Evolutionary conservation across 2,888 invertebrate species (phyloP), one percentile per base, ranked within the genome.

Genomic region (Synergus japonicus): DNA sequence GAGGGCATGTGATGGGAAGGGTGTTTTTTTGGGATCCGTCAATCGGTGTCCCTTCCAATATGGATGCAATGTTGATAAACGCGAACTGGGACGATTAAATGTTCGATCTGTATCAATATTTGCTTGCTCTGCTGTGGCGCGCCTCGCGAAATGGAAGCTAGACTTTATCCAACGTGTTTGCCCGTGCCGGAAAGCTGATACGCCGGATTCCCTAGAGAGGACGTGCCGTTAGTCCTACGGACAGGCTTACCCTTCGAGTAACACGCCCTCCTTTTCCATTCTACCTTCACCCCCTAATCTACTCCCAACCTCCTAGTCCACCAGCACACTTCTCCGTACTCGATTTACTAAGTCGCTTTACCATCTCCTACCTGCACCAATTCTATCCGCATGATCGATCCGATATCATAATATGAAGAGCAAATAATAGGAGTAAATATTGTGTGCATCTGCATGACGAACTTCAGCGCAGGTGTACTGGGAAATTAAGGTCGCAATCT

Each of bases 61-160:
- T 85, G 87, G 85, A 87, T 85, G 87, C 84, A 79, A 85, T 87
- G 87, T 88, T 85, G 85, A 88, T 87, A 89, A 90, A 90, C 88
- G 88, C 85, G 81, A 83, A 81, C 84, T 85, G 83, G 84, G 87
- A 85, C 89, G 90, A 90, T 90, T 91, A 91, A 88, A 89, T 89
- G 90, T 90, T 90, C 90, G 90, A 90, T 90, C 88, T 88, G 88
- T 89, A 90, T 89, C 88, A 91, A 91, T 91, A 91, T 90, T 91
- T 90, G 89, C 88, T 86, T 81, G 87, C 86, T 86, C 80, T 82
- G 84, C 83, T 84, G 84, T 82, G 83, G 88, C 84, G 85, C 87
- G 87, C 87, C 88, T 87, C 86, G 87, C 87, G 87, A 89, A 89
- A 89, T 89, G 88, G 88, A 87, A 88, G 82, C 80, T 80, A 65